A percentile compares a stretch with the other conserved stretches of the same genome.
phyloP scores from a whole-genome alignment of 2,113 vertebrate genomes.

The Python bivittatus region DNA sequence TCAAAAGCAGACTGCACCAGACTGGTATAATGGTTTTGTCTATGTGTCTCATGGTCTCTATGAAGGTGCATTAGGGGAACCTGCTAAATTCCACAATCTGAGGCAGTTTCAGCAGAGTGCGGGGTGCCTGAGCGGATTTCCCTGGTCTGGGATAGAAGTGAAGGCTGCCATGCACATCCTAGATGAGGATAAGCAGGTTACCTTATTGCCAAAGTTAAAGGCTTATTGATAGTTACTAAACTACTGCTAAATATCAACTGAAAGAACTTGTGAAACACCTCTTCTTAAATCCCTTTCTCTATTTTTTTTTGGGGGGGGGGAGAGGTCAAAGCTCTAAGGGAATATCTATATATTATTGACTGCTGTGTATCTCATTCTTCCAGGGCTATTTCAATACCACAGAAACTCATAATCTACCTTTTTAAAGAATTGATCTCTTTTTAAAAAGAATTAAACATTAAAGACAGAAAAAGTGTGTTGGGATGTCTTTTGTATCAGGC shows the following conservation, averaged over 20 bases:
- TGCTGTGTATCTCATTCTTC: not conserved
- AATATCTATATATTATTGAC: not conserved
- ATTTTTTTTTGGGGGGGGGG: not conserved
- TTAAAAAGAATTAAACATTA: too few species aligned
- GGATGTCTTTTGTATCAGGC: not conserved
- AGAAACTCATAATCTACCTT: not conserved
- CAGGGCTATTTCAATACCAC: not conserved
- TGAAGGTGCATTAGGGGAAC: not conserved
- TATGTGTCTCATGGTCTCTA: not conserved
- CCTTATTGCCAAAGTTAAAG: slow-evolving; percentile 39
- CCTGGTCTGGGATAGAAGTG: not conserved
- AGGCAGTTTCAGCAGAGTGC: not conserved
- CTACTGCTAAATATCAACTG: slow-evolving; percentile 41
- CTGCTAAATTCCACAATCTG: not conserved
- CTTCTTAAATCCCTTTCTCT: slow-evolving; percentile 26
- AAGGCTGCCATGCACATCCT: slow-evolving; percentile 17
- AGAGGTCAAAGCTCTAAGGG: slow-evolving; percentile 23
- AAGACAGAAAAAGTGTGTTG: not conserved
- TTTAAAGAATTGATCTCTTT: too few species aligned
- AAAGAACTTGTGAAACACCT: not conserved
- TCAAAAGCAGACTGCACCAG: rapidly evolving
- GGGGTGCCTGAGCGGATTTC: not conserved
- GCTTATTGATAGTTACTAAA: slow-evolving; percentile 53
- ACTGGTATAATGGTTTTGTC: not conserved
- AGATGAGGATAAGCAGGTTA: slow-evolving; percentile 42